Conservation (phyloP, 2,888 invertebrate species). For the Hypselothyrea guttata region DNA sequence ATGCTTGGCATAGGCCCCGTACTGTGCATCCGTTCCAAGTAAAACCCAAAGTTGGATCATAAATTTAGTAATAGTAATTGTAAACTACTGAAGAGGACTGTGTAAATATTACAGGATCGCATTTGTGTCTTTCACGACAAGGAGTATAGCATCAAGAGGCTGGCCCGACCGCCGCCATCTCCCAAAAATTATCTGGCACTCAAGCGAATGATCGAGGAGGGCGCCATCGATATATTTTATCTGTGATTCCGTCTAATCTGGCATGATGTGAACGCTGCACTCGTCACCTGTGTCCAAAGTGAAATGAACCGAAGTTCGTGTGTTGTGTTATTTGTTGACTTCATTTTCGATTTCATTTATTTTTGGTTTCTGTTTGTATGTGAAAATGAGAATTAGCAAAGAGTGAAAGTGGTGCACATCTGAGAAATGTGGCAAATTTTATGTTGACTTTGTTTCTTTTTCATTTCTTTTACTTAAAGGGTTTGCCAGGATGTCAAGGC, state of each 20-base stretch:
- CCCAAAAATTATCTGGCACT: constrained; percentile 78
- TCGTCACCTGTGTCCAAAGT: constrained; percentile 27
- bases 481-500: constrained; percentile 83
- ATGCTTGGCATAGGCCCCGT: constrained; percentile 31
- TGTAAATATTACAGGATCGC: constrained; percentile 77
- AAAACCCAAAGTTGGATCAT: constrained; percentile 11
- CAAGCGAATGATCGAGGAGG: constrained; percentile 80
- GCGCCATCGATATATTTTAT: constrained; percentile 77
- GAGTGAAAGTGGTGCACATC: constrained; percentile 17
- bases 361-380: constrained; percentile 18
- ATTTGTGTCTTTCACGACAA: constrained; percentile 76
- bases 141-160: constrained; percentile 76
- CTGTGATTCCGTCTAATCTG: constrained; percentile 53
- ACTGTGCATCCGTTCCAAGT: constrained; percentile 17
- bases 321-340: constrained; percentile 16
- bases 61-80: neutral
- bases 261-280: constrained; percentile 30
- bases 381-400: constrained; percentile 14
- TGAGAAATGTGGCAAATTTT: constrained; percentile 55
- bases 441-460: constrained; percentile 73
- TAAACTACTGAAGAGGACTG: constrained; percentile 23
- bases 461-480: constrained; percentile 81
- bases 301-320: constrained; percentile 27
- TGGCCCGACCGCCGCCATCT: constrained; percentile 79
- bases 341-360: constrained; percentile 23